A percentile compares a stretch with the other conserved stretches of the same genome.
These are phyloP conservation scores for Actinia equina DNA, from an alignment of 64 coral and sea anemone genomes.

Conservation along the genomic window DNA sequence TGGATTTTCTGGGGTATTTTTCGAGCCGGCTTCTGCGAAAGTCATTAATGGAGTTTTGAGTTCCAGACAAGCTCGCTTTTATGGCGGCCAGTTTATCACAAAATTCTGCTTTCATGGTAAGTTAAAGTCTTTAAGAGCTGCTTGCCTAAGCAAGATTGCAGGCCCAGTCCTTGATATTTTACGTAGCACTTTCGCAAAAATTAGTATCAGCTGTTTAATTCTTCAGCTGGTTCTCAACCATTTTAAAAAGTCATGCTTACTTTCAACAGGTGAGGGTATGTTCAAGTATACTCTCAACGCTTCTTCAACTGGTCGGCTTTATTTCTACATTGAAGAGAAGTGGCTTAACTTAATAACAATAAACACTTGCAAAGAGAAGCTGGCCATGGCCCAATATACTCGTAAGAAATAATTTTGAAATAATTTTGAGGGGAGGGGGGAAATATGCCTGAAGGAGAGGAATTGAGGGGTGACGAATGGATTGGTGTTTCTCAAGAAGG, in stretches of 20 bases:
- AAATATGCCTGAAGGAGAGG: no score
- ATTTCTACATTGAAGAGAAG: slow-evolving; percentile 84
- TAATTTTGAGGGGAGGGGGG: background rate
- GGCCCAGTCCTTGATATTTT: background rate
- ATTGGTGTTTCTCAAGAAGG: no score
- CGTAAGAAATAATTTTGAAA: slow-evolving; percentile 43
- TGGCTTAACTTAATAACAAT: slow-evolving; percentile 47
- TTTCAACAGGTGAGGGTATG: slow-evolving; percentile 48
- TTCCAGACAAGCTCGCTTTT: slow-evolving; percentile 57
- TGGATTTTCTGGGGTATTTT: background rate
- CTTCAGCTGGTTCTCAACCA: background rate
- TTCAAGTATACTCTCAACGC: slow-evolving; percentile 67
- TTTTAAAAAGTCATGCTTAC: background rate
- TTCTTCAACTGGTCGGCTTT: slow-evolving; percentile 56
- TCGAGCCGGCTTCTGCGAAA: slow-evolving; percentile 34
- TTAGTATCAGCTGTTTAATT: background rate
- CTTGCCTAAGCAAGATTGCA: background rate
- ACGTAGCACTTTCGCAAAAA: background rate
- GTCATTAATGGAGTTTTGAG: slow-evolving; percentile 60
- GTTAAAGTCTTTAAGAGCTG: background rate
- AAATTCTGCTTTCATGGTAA: slow-evolving; percentile 85
- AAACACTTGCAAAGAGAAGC: slow-evolving; percentile 60
- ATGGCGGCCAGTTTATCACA: slow-evolving; percentile 73
- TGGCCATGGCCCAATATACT: slow-evolving; percentile 78
- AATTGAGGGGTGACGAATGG: no score